Evolutionary conservation across 1,140 invertebrate genomes (phyloP).

Genomic region (Tenebrio molitor): DNA sequence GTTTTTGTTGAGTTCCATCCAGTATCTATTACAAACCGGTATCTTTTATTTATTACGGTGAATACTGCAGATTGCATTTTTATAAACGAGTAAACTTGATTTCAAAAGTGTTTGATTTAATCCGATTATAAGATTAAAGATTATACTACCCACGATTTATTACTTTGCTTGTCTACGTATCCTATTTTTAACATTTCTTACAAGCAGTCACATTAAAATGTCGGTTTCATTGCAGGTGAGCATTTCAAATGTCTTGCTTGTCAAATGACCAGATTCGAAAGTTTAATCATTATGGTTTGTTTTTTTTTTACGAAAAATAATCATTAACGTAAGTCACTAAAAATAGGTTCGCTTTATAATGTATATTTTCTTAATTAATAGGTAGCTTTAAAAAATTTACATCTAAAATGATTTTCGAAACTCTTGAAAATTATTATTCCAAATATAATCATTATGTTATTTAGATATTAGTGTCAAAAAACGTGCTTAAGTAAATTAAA

Average conservation of each 20-base stretch:
- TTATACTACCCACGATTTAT: slow-evolving; percentile 28
- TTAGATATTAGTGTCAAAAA: slow-evolving; percentile 23
- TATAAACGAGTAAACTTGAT: slow-evolving; percentile 31
- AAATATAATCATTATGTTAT: neutral
- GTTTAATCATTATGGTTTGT: too few species aligned
- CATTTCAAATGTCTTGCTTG: neutral
- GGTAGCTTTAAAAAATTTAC: too few species aligned
- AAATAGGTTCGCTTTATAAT: too few species aligned
- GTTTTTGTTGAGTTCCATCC: neutral
- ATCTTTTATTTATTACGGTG: slow-evolving; percentile 31
- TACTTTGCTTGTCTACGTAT: slow-evolving; percentile 9
- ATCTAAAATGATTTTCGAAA: too few species aligned
- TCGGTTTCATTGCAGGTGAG: neutral
- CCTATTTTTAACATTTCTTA: slow-evolving; percentile 1
- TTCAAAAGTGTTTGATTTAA: slow-evolving; percentile 46
- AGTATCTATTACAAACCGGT: slow-evolving; percentile 9
- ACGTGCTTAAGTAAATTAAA: slow-evolving; percentile 36
- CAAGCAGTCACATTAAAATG: neutral
- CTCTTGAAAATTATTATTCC: too few species aligned
- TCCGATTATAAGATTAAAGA: slow-evolving; percentile 50
- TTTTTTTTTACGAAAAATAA: too few species aligned
- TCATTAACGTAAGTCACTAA: too few species aligned
- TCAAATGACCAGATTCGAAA: too few species aligned
- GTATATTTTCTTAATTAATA: too few species aligned
- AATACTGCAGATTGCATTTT: slow-evolving; percentile 43